Evolutionary conservation across 1,140 invertebrate species (phyloP).

Genomic region (Solen grandis): DNA sequence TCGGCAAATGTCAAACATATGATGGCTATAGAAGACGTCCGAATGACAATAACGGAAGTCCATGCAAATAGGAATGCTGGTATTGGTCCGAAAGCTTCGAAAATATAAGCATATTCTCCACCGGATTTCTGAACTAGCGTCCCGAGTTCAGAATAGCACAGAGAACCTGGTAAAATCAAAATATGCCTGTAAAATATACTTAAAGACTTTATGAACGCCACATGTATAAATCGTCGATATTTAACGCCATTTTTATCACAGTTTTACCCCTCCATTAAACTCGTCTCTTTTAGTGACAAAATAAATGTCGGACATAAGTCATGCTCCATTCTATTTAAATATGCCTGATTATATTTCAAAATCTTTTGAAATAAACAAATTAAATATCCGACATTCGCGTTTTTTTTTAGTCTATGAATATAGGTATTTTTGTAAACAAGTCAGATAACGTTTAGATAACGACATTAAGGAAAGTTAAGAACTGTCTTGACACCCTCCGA

Average conservation of each 20-base stretch:
- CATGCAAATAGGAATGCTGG: constrained; percentile 96
- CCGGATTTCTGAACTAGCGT: constrained; percentile 85
- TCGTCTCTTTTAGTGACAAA: neutral
- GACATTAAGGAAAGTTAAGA: no score
- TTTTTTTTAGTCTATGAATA: no score
- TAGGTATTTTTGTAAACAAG: no score
- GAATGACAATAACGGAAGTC: constrained; percentile 82
- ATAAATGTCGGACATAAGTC: no score
- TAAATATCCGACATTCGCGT: no score
- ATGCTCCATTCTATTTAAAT: no score
- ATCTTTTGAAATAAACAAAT: no score
- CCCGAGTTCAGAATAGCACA: constrained; percentile 91
- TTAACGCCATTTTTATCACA: neutral
- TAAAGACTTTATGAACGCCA: neutral
- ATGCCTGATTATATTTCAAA: no score
- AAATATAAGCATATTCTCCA: constrained; percentile 75
- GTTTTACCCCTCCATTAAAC: neutral
- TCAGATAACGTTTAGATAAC: no score
- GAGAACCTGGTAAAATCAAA: constrained; percentile 84
- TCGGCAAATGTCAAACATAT: constrained; percentile 72
- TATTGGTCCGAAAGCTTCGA: constrained; percentile 80
- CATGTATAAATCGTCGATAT: neutral
- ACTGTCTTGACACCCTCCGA: no score
- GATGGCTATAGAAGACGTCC: constrained; percentile 82
- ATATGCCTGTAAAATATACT: neutral